Percentiles rank a stretch among this genome's conserved stretches.
Conservation (phyloP, 2,113 vertebrate genomes). For the Donacobius atricapilla region DNA sequence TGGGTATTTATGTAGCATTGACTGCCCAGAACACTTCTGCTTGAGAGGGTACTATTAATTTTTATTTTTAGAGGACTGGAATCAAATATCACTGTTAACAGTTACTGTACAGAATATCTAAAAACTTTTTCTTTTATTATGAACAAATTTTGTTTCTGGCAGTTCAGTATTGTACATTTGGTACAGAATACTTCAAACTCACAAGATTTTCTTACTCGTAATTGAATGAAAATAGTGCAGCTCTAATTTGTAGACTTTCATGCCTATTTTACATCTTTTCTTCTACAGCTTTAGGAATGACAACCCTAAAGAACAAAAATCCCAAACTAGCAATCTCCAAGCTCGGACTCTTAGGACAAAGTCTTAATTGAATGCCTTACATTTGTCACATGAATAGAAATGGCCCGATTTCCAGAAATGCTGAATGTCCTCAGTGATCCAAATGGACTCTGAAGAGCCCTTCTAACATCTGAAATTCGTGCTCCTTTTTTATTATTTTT, state of each 20-base stretch:
- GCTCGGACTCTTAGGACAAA: background rate
- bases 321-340: background rate
- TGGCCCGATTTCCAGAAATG: background rate
- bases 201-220: background rate
- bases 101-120: constrained; percentile 1
- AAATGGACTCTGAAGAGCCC: background rate
- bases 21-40: background rate
- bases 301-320: background rate
- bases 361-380: background rate
- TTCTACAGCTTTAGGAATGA: background rate
- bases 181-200: constrained; percentile 15
- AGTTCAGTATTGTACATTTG: background rate
- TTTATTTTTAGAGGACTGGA: constrained; percentile 34
- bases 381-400: background rate
- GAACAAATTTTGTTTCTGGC: constrained; percentile 27
- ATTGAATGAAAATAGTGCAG: background rate
- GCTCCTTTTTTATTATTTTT: background rate
- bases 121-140: constrained; percentile 35
- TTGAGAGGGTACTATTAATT: background rate
- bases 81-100: background rate
- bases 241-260: background rate
- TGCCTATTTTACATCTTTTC: background rate
- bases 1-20: background rate
- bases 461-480: background rate
- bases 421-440: background rate